Evolutionary conservation across 2,113 vertebrate species (phyloP).

Genomic region (Rhea americana): DNA sequence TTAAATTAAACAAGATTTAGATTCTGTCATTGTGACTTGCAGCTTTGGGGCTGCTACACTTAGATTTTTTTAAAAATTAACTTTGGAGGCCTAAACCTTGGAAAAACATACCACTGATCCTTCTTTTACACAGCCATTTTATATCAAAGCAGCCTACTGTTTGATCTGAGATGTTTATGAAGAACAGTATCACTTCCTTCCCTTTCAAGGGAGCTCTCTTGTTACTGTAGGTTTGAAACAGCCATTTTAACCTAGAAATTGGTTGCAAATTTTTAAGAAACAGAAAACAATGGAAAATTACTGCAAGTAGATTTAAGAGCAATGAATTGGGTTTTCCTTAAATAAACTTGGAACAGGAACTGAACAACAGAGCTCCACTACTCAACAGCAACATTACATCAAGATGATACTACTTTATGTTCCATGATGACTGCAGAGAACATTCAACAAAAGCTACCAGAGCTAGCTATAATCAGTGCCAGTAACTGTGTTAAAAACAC

Average conservation of each 20-base stretch:
- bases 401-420: neutral
- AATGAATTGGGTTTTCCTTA: neutral
- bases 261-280: neutral
- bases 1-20: neutral
- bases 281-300: neutral
- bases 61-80: neutral
- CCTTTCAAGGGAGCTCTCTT: neutral
- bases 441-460: neutral
- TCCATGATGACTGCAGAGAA: neutral
- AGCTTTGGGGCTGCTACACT: neutral
- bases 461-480: neutral
- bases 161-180: neutral
- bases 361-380: neutral
- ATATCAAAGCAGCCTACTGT: neutral
- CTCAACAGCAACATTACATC: neutral
- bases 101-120: neutral
- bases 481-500: neutral
- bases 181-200: neutral
- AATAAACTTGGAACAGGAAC: neutral
- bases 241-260: neutral
- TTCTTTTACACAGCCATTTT: neutral
- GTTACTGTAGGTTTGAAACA: neutral
- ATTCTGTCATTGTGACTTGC: neutral
- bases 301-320: rapidly evolving
- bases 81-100: neutral